Evolutionary conservation across 37 sponge, comb jelly and placozoan species (phyloP).

Genomic region (Hexactinellida sp.): DNA sequence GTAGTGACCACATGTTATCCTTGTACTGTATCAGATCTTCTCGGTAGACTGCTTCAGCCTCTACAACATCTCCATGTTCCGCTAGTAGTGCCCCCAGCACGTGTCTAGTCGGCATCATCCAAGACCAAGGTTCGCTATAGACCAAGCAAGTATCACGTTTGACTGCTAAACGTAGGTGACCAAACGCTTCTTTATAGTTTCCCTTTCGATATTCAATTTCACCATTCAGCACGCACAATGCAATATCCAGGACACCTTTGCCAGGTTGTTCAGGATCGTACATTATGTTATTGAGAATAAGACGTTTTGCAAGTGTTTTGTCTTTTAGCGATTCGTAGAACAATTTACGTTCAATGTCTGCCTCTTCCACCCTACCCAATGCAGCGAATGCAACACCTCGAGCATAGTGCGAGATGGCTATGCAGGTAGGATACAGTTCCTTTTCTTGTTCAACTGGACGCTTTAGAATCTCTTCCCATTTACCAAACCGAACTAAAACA

Average conservation of each 20-base stretch:
- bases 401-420: constrained; percentile 41
- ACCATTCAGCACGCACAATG: constrained; percentile 38
- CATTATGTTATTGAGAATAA: constrained; percentile 33
- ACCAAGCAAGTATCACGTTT: constrained; percentile 27
- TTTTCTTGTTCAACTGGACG: constrained; percentile 35
- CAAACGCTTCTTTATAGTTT: constrained; percentile 31
- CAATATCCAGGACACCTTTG: constrained; percentile 41
- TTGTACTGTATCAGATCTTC: constrained; percentile 37
- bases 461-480: constrained; percentile 44
- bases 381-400: constrained; percentile 52
- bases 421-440: constrained; percentile 27
- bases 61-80: constrained; percentile 34
- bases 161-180: constrained; percentile 38
- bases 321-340: constrained; percentile 32
- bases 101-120: constrained; percentile 52
- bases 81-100: constrained; percentile 41
- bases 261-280: constrained; percentile 26
- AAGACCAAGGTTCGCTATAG: constrained; percentile 52
- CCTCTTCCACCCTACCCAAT: constrained; percentile 29
- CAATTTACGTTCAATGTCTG: constrained; percentile 26
- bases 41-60: constrained; percentile 38
- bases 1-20: constrained; percentile 41
- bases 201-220: constrained; percentile 48
- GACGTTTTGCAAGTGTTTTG: constrained; percentile 23
- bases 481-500: constrained; percentile 47